Conservation (phyloP, 2,797 vertebrate genomes). For the Toxotes lorentzi region DNA sequence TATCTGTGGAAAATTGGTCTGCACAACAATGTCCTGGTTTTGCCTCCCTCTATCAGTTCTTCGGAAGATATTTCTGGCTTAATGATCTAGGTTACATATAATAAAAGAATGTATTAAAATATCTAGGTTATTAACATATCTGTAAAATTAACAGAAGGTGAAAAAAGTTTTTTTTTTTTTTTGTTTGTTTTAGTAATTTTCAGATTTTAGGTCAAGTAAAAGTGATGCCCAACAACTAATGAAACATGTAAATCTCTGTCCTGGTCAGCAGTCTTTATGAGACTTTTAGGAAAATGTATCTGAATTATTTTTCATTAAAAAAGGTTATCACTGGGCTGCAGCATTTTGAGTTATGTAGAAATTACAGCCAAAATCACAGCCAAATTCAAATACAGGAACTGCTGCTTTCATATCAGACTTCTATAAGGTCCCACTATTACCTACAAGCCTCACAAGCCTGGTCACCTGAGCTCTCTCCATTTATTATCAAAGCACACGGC, state of each 20-base stretch:
- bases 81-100: conserved; percentile 79
- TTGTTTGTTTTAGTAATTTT: conserved; percentile 39
- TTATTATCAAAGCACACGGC: conserved; percentile 84
- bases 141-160: conserved; percentile 51
- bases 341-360: conserved; percentile 32
- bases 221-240: conserved; percentile 62
- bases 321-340: conserved; percentile 29
- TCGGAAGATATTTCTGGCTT: conserved; percentile 78
- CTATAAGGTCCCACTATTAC: conserved; percentile 54
- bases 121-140: conserved; percentile 74
- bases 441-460: conserved; percentile 54
- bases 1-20: conserved; percentile 73
- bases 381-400: conserved; percentile 51
- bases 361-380: conserved; percentile 33
- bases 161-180: conserved; percentile 43
- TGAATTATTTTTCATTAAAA: conserved; percentile 59
- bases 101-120: conserved; percentile 77
- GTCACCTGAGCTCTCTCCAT: conserved; percentile 80
- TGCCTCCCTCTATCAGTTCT: conserved; percentile 70
- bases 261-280: conserved; percentile 61
- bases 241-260: conserved; percentile 72
- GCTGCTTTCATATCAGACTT: conserved; percentile 47
- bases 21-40: conserved; percentile 79
- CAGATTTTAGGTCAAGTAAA: conserved; percentile 67
- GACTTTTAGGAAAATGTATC: conserved; percentile 44